Conservation (phyloP, 2,113 vertebrate species). For the Herpailurus yagouaroundi region DNA sequence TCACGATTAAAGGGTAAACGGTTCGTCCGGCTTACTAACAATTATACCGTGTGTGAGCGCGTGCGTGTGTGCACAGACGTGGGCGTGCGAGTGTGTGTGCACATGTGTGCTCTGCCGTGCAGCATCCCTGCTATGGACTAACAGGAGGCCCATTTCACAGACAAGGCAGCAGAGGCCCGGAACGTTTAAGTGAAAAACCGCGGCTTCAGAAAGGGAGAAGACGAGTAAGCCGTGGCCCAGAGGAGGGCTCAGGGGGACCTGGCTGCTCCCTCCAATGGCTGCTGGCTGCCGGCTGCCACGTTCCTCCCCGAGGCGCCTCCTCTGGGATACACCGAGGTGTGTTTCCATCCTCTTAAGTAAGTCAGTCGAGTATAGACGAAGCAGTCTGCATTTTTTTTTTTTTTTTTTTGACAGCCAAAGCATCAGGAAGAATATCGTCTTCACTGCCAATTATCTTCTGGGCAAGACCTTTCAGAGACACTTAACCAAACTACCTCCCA, state of each 20-base stretch:
- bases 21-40: fast-evolving
- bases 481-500: not conserved
- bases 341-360: not conserved
- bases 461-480: not conserved
- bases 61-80: not conserved
- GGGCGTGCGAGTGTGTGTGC: not conserved
- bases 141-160: not conserved
- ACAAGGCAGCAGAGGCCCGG: not conserved
- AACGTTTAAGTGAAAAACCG: not conserved
- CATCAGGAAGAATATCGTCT: no score
- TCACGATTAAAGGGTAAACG: fast-evolving
- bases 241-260: fast-evolving
- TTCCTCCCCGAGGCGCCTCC: fast-evolving
- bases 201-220: fast-evolving
- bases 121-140: fast-evolving
- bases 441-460: not conserved
- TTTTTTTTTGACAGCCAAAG: not conserved
- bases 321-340: fast-evolving
- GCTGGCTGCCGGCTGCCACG: not conserved
- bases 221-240: no score
- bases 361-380: not conserved
- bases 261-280: fast-evolving
- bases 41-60: fast-evolving
- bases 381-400: not conserved
- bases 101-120: not conserved